These are phyloP conservation scores for Orycteropus afer DNA, from an alignment of 2,113 vertebrate genomes.

Conservation along the genomic window DNA sequence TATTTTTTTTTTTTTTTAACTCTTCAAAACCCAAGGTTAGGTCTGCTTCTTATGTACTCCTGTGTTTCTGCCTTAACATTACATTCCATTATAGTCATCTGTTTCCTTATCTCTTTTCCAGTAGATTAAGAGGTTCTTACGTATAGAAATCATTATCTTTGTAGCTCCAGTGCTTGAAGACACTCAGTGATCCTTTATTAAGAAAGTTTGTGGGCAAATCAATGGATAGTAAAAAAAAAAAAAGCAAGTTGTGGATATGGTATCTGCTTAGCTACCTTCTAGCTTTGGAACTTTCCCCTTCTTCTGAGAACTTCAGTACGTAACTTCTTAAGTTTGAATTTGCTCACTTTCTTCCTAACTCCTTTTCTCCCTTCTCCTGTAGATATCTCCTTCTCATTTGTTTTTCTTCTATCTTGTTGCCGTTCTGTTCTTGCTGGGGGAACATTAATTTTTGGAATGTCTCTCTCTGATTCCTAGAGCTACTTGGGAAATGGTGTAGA, in stretches of 20 bases:
- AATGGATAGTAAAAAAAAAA: not conserved
- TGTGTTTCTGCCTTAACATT: not conserved
- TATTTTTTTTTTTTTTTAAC: not conserved
- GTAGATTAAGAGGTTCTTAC: conserved; percentile 25
- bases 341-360: not conserved
- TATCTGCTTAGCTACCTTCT: not conserved
- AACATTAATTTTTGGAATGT: not conserved
- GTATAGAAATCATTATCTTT: not conserved
- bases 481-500: not conserved
- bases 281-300: not conserved
- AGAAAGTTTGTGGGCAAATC: not conserved
- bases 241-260: not conserved
- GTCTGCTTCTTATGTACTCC: not conserved
- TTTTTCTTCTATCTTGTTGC: not conserved
- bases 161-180: not conserved
- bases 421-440: not conserved
- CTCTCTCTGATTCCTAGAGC: not conserved
- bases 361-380: not conserved
- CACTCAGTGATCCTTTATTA: not conserved
- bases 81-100: not conserved
- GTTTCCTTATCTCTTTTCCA: not conserved
- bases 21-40: not conserved
- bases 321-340: not conserved
- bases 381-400: not conserved
- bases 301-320: not conserved